Evolutionary conservation across 2,888 invertebrate genomes (phyloP), one percentile per base, ranked within the genome.

Genomic region (Apeira syringaria): DNA sequence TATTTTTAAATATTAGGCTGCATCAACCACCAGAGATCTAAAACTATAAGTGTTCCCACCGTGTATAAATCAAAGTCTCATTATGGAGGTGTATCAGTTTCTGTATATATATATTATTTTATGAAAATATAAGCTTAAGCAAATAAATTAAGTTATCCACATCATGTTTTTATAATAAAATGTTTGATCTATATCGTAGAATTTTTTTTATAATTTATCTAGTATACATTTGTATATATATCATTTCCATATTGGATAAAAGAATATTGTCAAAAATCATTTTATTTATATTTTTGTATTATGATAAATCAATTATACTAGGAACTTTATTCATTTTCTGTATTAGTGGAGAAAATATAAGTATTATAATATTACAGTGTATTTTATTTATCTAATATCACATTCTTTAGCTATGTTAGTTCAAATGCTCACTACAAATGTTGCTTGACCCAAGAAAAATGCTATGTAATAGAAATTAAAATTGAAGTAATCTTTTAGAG

Each of bases 31-130:
- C 86, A 75, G 77, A 80, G 63, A 77, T 75, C 62, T 75, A 74
- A 79, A 73, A 80, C 70, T 67, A 71, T 67, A 79, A 82, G 77
- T 81, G 69, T 85, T 86, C 88, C 88, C 88, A 88, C 88, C 88
- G 88, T 81, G 53, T 82, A 73, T 75, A 68, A 74, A 81, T 78
- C 74, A 80, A 83, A 82, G 80, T 83, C 71, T 82, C 69, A 71
- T 82, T 73, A 68, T 63, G 69, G 70, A 70, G 65, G 66, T 64
- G 61, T 73, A 67, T 73, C 66, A 72, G 64, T 77, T 68, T 69
- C 64, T 75, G 73, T 78, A 74, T 59, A 76, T 76, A 76, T 71
- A 68, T 50, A 74, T 64, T 72, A 69, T 52, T 71, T 63, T 54
- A 59, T 65, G 71, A 72, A 67, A 50, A 54, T 41, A 64, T 77